Evolutionary conservation across 2,113 vertebrate genomes (phyloP).

Genomic region (Paramormyrops kingsleyae): DNA sequence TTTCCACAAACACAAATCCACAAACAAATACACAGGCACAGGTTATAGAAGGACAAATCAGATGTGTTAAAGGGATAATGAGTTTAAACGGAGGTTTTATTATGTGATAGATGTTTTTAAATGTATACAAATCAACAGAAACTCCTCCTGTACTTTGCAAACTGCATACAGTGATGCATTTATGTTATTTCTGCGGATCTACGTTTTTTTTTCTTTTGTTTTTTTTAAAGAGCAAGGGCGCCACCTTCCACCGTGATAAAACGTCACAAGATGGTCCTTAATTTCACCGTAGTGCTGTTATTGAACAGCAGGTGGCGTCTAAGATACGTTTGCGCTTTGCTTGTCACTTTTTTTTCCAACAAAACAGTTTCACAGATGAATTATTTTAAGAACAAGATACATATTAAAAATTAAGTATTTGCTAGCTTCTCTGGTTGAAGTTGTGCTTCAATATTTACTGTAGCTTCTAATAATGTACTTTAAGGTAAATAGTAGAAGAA

Average conservation of each 20-base stretch:
- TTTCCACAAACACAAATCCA: background rate
- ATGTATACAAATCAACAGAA: background rate
- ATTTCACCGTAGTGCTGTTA: background rate
- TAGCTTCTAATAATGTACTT: background rate
- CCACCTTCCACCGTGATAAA: background rate
- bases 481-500: background rate
- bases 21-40: background rate
- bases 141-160: background rate
- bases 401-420: background rate
- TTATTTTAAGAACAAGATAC: background rate
- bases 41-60: background rate
- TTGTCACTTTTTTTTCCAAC: background rate
- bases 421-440: background rate
- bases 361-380: background rate
- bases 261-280: background rate
- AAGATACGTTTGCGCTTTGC: background rate
- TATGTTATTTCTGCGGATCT: background rate
- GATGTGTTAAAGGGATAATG: background rate
- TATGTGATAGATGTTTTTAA: background rate
- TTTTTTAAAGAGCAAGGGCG: background rate
- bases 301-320: slow-evolving; percentile 15
- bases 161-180: background rate
- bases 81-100: background rate
- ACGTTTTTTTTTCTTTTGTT: background rate
- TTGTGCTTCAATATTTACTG: background rate